Evolutionary conservation across 2,113 vertebrate genomes (phyloP), one percentile per base, ranked within the genome.

Genomic region (Sporophila hypoxantha): DNA sequence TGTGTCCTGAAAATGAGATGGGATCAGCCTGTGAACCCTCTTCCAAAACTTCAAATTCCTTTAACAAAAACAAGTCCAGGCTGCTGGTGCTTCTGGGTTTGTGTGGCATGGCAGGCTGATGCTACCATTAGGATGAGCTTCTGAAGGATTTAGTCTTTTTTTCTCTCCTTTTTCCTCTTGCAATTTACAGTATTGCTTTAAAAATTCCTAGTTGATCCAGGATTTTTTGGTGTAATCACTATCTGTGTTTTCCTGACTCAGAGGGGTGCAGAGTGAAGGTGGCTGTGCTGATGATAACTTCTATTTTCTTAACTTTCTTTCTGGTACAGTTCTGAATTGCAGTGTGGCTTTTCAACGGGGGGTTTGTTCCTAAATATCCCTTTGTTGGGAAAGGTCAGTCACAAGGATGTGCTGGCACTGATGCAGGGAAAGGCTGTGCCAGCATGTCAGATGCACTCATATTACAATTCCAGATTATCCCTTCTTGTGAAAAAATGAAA

Each of bases 371-470:
- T 76, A 65, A 94, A 71, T 68, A 65, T 59, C 68, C 8, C 85
- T 86, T 91, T 80, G 56, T 76, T 88, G 74, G 78, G 76, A 93
- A 91, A 92, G 85, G 85, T 90, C 91, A 92, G 68, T 76, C 79
- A 47, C 84, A 77, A 65, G 84, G 70, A 82, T 84, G 78, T 42
- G 67, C 61, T 84, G 80, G 79, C 86, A 84, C 66, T 6, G 9
- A 29, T 20, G 56, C 4, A 26, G 57, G 83, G 66, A 84, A 79
- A 26, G 76, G 47, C 81, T 89, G 56, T 84, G 70, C 86, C 83
- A 55, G 76, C 30, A 4, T 30, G 25, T 82, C 8, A 9, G 62
- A 21, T 4, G 7, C 37, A 11, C 71, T 77, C 16, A 0, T 34
- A 16, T 18, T 74, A 1, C 17, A 27, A 21, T 47, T 70, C 34